Evolutionary conservation across 2,888 invertebrate species (phyloP), one percentile per base, ranked within the genome.

Genomic region (Ochropacha duplaris): DNA sequence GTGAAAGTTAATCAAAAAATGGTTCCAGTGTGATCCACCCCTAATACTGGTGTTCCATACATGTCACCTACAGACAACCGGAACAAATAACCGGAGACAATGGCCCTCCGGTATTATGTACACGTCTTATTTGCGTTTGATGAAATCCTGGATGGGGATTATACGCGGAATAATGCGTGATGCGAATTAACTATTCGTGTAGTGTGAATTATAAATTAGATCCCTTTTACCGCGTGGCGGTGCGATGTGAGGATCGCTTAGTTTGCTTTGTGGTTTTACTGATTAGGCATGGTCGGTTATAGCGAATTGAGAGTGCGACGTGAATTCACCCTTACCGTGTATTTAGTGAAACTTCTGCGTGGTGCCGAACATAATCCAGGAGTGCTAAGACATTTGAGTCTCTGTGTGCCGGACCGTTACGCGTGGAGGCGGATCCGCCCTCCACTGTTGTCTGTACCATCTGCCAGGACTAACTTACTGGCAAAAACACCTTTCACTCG

Each of bases 61-160:
- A 44, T 44, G 78, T 77, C 78, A 75, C 61, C 55, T 58, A 57
- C 75, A 79, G 69, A 58, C 34, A 57, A 54, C 54, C 56, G 64
- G 66, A 66, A 68, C 69, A 69, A 72, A 74, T 62, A 62, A 44
- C 44, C 44, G 57, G 61, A 68, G 63, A 77, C 75, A 74, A 77
- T 73, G 60, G 69, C 56, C 19, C 44, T 44, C 9, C 44, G 59
- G 63, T 71, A 61, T 67, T 44, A 44, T 44, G 9, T 44, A 44
- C 61, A 58, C 68, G 59, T 69, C 68, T 74, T 76, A 72, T 73
- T 74, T 70, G 66, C 63, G 71, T 73, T 64, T 71, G 65, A 71
- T 68, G 66, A 64, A 69, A 68, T 72, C 66, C 56, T n/a, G 1
- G 2, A n/a, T 44, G 14, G 19, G 9, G 44, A 19, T 44, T 44